Base-by-base conservation (phyloP, 2,113 vertebrate species). In the Sarotherodon lohbergeri region DNA sequence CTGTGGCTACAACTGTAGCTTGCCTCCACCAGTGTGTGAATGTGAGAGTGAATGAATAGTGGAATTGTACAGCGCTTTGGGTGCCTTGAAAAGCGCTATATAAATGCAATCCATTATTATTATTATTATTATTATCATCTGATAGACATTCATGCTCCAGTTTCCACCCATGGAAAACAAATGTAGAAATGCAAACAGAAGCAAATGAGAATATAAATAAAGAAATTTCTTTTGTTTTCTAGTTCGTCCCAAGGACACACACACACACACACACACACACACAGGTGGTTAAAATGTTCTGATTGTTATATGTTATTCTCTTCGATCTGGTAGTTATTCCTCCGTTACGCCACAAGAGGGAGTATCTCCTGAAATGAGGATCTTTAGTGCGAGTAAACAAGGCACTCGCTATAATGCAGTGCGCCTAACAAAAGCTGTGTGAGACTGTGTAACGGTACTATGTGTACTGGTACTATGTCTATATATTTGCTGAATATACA, bases 361-460 rank as follows among this genome's bases (percentile, higher is more conserved):
- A 56, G 22, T 24, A 55, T 55, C 54, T 55, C 54, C 54, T 55
- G 54, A 55, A 0, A 55, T 12, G n/a, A 55, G n/a, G 54, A 2
- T 10, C 1, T 24, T 55, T 27, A 7, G 4, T 56, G 55, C 6
- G 6, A 0, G 54, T 56, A 13, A 24, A 56, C 1, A 7, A 56
- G 22, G 11, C 55, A 56, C 22, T 56, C 22, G 22, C 1, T 6
- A 27, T 0, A 0, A 4, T 24, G 11, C 54, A 56, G 55, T 13
- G 55, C 11, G 54, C 54, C 27, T 27, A 27, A 27, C 27, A 27
- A 27, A 27, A 27, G 27, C 27, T 34, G 32, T 6, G 32, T 34
- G 0, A 55, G n/a, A 2, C 1, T 24, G n/a, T 55, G 55, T 55
- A 5, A 12, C 9, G 2, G 52, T 54, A 22, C 19, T 22, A 22